Conservation (phyloP, 2,888 invertebrate species). For the Caenorhabditis sp. region DNA sequence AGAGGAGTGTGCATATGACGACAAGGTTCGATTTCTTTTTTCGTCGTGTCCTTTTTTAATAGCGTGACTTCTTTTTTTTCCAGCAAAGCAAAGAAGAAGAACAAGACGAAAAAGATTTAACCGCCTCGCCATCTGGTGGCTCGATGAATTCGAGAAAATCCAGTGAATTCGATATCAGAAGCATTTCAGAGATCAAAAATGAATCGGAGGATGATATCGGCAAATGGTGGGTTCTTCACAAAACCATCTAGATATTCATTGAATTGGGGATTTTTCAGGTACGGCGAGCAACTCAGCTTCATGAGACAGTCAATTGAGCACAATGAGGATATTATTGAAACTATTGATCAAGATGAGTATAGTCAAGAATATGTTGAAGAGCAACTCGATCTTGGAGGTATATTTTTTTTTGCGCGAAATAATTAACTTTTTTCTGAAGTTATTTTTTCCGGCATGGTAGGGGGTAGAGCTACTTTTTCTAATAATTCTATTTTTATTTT, state of each 20-base stretch:
- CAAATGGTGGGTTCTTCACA: slow-evolving; percentile 39
- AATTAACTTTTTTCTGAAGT: too few relatives aligned
- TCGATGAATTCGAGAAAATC: slow-evolving; percentile 35
- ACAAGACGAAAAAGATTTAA: too few relatives aligned
- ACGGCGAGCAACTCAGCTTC: slow-evolving; percentile 56
- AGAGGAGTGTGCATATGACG: not conserved
- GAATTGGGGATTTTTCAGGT: slow-evolving; percentile 31
- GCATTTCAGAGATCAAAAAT: slow-evolving; percentile 30
- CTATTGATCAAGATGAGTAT: slow-evolving; percentile 23
- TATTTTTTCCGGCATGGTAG: too few relatives aligned
- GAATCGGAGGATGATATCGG: slow-evolving; percentile 32
- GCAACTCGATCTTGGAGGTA: slow-evolving; percentile 21
- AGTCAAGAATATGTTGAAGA: slow-evolving; percentile 27
- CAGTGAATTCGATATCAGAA: slow-evolving; percentile 35
- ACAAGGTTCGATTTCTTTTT: not conserved
- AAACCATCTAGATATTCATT: too few relatives aligned
- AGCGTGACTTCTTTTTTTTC: not conserved
- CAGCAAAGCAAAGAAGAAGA: too few relatives aligned
- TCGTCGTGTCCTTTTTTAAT: not conserved
- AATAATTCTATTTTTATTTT: too few relatives aligned
- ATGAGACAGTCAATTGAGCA: slow-evolving; percentile 58
- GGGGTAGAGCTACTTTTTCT: too few relatives aligned
- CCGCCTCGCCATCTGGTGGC: slow-evolving; percentile 17
- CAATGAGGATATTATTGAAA: slow-evolving; percentile 18
- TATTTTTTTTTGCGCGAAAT: too few relatives aligned